Evolutionary conservation across 2,113 vertebrate genomes (phyloP).

Genomic region (Oryzias javanicus): DNA sequence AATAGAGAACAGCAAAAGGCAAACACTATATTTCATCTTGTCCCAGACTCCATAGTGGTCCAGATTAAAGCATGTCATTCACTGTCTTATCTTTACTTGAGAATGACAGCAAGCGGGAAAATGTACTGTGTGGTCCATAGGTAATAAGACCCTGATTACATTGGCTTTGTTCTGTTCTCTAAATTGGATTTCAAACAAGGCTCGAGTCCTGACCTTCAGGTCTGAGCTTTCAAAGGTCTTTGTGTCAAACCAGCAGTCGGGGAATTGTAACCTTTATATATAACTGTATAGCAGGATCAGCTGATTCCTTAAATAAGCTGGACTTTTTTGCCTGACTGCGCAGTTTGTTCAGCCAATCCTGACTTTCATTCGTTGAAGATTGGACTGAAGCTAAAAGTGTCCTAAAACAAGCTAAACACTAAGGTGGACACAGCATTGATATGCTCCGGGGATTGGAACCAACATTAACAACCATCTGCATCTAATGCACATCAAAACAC

Average conservation of each 20-base stretch:
- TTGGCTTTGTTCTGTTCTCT: conserved; percentile 22
- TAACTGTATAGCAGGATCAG: neutral
- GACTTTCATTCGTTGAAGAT: neutral
- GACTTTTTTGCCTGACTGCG: neutral
- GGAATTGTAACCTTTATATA: neutral
- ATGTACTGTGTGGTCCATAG: conserved; percentile 21
- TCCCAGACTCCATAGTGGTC: conserved; percentile 3
- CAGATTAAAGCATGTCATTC: conserved; percentile 1
- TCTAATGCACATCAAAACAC: neutral
- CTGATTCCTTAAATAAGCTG: neutral
- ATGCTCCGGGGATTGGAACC: neutral
- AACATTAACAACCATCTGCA: too few species aligned
- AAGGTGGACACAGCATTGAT: neutral
- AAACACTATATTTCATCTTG: conserved; percentile 30
- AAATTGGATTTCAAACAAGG: conserved; percentile 37
- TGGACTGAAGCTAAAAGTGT: neutral
- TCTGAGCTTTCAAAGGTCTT: conserved; percentile 14
- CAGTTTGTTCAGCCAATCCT: neutral
- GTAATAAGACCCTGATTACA: conserved; percentile 14
- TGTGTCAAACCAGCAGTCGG: neutral
- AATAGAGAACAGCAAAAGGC: conserved; percentile 21
- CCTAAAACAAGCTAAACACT: neutral
- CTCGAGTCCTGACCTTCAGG: conserved; percentile 20
- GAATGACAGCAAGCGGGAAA: conserved; percentile 14
- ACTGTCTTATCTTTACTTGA: conserved; percentile 17